Conservation (phyloP, 1,140 invertebrate species). For the Oedothorax gibbosus region DNA sequence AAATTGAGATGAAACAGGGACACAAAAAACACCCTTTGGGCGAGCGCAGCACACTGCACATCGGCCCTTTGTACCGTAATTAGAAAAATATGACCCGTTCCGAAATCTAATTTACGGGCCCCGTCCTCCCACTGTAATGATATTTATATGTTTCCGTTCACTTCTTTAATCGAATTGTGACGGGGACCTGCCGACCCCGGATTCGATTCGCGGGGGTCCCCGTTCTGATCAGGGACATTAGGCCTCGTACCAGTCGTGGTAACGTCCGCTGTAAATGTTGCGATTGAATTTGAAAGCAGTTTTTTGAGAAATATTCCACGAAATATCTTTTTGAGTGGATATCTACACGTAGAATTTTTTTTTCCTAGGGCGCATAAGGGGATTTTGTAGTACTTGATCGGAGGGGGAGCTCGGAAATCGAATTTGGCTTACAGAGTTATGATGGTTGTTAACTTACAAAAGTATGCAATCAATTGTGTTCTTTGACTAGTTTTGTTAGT, state of each 20-base stretch:
- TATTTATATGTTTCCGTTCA: slow-evolving; percentile 61
- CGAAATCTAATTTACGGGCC: slow-evolving; percentile 53
- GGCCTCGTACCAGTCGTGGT: slow-evolving; percentile 9
- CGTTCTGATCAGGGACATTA: slow-evolving; percentile 36
- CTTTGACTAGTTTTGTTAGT: no score
- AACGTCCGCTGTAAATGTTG: slow-evolving; percentile 33
- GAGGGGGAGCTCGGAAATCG: no score
- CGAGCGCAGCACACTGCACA: not conserved
- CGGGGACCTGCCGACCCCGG: slow-evolving; percentile 16
- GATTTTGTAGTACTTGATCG: not conserved
- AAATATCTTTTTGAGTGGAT: not conserved
- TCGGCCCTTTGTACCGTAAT: slow-evolving; percentile 35
- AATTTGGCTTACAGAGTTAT: no score
- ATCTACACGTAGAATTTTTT: not conserved
- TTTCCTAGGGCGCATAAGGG: not conserved
- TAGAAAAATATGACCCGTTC: slow-evolving; percentile 60
- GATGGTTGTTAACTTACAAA: no score
- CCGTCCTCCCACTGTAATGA: slow-evolving; percentile 44
- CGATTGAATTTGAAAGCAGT: not conserved
- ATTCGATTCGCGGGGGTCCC: slow-evolving; percentile 10
- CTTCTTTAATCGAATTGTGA: slow-evolving; percentile 55
- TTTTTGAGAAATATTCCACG: not conserved
- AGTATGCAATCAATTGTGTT: no score
- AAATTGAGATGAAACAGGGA: not conserved
- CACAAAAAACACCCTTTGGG: not conserved